Evolutionary conservation across 2,797 vertebrate genomes (phyloP), one percentile per base, ranked within the genome.

Genomic region (Enteromius trimaculatus): DNA sequence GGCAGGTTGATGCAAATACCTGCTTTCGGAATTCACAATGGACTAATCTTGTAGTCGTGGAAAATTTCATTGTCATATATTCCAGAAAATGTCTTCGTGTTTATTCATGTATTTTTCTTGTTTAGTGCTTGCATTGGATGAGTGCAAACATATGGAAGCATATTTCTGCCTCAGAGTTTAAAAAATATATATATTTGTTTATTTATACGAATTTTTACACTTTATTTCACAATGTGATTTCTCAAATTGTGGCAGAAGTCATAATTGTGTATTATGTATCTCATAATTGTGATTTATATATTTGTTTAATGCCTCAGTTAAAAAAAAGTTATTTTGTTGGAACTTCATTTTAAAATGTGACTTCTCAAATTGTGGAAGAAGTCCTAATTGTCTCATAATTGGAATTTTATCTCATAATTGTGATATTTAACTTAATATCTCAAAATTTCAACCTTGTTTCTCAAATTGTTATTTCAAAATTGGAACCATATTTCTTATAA

Each of bases 1-100:
- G 79, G 39, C 62, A 44, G 58, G 34, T 34, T 68, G 26, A 53
- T 71, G 76, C 77, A 70, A 66, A 60, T 58, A 34, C 23, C 53
- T 39, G 34, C n/a, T 6, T 44, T n/a, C 64, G 14, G 72, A 72
- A 58, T 65, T 60, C n/a, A 81, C 65, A 82, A 68, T 77, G 58
- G 69, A 79, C 68, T 84, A 17, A 70, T 66, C 71, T 77, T 76
- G 19, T 68, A 74, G 69, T 79, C 69, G 39, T 79, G 62, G 39
- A 77, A 77, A 64, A 75, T 77, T 23, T 74, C 6, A 66, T 74
- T 16, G 7, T 79, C 31, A 79, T 80, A 75, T 74, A 65, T 75
- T 55, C 16, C 44, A 26, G 42, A 65, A 23, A 21, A 26, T 82
- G 60, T 29, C 1, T 29, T n/a, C n/a, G 29, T 29, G 29, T 76